phyloP scores from a whole-genome alignment of 2,888 invertebrate genomes.

The Sesamia inferens region DNA sequence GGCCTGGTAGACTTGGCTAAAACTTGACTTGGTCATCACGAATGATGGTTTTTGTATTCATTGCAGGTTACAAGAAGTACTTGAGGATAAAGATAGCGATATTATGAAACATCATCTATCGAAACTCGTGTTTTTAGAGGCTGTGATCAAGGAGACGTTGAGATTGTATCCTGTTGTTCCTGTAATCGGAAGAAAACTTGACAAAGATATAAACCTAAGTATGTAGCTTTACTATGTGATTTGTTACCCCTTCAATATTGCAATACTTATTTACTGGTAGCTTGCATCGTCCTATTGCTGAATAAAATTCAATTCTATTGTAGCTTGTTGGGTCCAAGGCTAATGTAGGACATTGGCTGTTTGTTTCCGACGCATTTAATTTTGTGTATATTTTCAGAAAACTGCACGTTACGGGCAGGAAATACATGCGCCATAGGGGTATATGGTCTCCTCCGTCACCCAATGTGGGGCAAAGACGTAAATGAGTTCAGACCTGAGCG shows the following conservation, averaged over 20 bases:
- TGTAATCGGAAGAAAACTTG: slow-evolving; percentile 22
- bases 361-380: neutral
- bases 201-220: slow-evolving; percentile 45
- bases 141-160: slow-evolving; percentile 48
- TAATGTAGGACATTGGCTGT: neutral
- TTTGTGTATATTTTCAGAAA: slow-evolving; percentile 11
- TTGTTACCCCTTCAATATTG: neutral
- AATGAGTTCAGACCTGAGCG: slow-evolving; percentile 75
- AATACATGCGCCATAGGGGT: slow-evolving; percentile 68
- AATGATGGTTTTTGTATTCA: neutral
- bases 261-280: neutral
- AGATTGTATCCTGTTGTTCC: slow-evolving; percentile 46
- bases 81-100: slow-evolving; percentile 21
- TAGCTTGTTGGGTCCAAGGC: neutral
- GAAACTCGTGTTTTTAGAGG: slow-evolving; percentile 42
- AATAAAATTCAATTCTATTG: neutral
- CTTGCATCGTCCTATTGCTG: neutral
- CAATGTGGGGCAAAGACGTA: slow-evolving; percentile 74
- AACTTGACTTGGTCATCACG: neutral
- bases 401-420: slow-evolving; percentile 64
- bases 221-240: slow-evolving; percentile 2
- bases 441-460: slow-evolving; percentile 72
- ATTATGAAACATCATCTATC: slow-evolving; percentile 33
- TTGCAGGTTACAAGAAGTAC: slow-evolving; percentile 35
- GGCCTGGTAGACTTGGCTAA: no score